These are phyloP conservation scores for Netelia inedita DNA, from an alignment of 2,888 invertebrate genomes.

Conservation along the genomic window DNA sequence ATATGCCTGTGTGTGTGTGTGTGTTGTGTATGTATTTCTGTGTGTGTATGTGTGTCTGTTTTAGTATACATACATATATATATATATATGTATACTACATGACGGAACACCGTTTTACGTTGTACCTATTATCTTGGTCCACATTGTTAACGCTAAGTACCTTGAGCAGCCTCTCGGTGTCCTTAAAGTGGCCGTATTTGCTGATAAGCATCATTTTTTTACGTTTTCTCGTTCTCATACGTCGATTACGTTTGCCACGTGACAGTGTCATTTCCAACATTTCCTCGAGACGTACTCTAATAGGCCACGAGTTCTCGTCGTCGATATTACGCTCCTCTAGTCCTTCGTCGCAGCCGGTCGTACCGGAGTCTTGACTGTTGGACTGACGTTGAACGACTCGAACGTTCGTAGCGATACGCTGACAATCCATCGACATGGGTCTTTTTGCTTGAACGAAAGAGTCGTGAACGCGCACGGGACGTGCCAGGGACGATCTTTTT, in stretches of 20 bases:
- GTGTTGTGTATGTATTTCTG: too few relatives aligned
- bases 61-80: background rate
- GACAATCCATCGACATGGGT: conserved; percentile 64
- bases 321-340: conserved; percentile 69
- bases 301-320: conserved; percentile 77
- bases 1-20: background rate
- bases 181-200: conserved; percentile 79
- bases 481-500: conserved; percentile 81
- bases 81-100: conserved; percentile 77
- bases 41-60: background rate
- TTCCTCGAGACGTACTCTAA: conserved; percentile 80
- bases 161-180: conserved; percentile 83
- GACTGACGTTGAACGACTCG: conserved; percentile 57
- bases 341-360: conserved; percentile 68
- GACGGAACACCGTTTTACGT: conserved; percentile 82
- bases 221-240: conserved; percentile 75
- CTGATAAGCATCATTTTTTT: conserved; percentile 76
- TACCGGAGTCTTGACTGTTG: conserved; percentile 68
- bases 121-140: conserved; percentile 84
- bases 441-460: conserved; percentile 77
- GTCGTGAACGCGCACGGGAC: conserved; percentile 82
- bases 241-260: conserved; percentile 73
- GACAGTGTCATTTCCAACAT: conserved; percentile 81
- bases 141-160: conserved; percentile 83
- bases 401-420: background rate